phyloP scores from a whole-genome alignment of 2,797 vertebrate genomes.

The Nyctibius grandis region DNA sequence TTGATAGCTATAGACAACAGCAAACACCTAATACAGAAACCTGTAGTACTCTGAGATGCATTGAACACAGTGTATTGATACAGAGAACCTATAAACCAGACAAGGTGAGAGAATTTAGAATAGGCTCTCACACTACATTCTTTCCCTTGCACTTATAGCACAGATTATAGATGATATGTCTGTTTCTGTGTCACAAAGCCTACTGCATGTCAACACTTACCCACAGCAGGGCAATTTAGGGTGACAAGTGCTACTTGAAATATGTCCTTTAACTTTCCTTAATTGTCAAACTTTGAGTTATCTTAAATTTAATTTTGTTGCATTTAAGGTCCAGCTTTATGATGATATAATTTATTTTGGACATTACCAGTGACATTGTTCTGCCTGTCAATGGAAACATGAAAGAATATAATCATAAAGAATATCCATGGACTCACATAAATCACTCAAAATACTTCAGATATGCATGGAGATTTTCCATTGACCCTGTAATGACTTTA shows the following conservation, averaged over 20 bases:
- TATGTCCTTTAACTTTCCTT: constrained; percentile 29
- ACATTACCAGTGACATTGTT: constrained; percentile 35
- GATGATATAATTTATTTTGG: constrained; percentile 48
- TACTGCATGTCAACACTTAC: neutral
- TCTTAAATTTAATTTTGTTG: constrained; percentile 33
- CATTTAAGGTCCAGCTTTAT: constrained; percentile 9
- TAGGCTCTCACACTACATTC: neutral
- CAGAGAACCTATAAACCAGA: neutral
- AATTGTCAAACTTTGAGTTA: constrained; percentile 38
- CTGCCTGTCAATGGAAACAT: constrained; percentile 31
- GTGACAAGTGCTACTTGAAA: neutral
- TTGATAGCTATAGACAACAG: neutral
- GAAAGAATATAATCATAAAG: constrained; percentile 28
- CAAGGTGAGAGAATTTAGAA: neutral
- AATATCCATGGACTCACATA: constrained; percentile 22
- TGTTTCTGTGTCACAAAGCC: neutral
- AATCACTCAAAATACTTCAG: constrained; percentile 34
- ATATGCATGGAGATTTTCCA: constrained; percentile 10
- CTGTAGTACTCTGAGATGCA: neutral
- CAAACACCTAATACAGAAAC: neutral
- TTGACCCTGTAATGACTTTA: constrained; percentile 64
- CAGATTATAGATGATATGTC: neutral
- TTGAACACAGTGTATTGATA: neutral
- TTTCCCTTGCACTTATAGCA: neutral
- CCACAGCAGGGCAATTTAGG: neutral